Evolutionary conservation across 2,113 vertebrate genomes (phyloP).

Genomic region (Cebidichthys violaceus): DNA sequence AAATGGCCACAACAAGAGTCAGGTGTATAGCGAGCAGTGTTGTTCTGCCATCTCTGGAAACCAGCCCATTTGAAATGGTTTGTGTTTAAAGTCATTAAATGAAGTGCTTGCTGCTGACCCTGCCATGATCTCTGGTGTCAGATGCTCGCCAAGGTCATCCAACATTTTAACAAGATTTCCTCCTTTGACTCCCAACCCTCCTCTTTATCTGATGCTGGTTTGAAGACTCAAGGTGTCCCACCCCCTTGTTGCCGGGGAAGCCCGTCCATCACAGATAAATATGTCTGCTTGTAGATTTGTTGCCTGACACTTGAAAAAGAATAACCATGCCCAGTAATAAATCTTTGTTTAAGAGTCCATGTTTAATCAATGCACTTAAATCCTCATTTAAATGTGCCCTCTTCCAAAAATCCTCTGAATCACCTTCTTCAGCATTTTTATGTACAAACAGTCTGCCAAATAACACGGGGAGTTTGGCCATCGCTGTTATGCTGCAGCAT

Average conservation of each 20-base stretch:
- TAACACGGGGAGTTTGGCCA: not conserved
- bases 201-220: constrained; percentile 74
- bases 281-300: constrained; percentile 68
- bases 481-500: constrained; percentile 1
- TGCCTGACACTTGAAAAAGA: constrained; percentile 61
- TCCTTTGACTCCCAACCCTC: constrained; percentile 35
- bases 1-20: constrained; percentile 35
- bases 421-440: constrained; percentile 60
- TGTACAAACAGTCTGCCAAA: constrained; percentile 37
- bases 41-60: constrained; percentile 66
- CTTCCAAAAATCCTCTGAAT: constrained; percentile 71
- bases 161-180: constrained; percentile 86
- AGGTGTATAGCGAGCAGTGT: constrained; percentile 44
- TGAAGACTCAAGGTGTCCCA: constrained; percentile 75
- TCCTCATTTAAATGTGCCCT: constrained; percentile 72
- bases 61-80: constrained; percentile 67
- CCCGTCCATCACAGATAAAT: constrained; percentile 68
- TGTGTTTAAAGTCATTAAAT: constrained; percentile 83
- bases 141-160: constrained; percentile 82
- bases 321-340: constrained; percentile 64
- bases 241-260: constrained; percentile 57
- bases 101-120: constrained; percentile 83
- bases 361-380: constrained; percentile 77
- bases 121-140: constrained; percentile 81
- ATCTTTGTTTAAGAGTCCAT: constrained; percentile 63